Evolutionary conservation across 2,888 invertebrate species (phyloP).

Genomic region (Conistra vaccinii): DNA sequence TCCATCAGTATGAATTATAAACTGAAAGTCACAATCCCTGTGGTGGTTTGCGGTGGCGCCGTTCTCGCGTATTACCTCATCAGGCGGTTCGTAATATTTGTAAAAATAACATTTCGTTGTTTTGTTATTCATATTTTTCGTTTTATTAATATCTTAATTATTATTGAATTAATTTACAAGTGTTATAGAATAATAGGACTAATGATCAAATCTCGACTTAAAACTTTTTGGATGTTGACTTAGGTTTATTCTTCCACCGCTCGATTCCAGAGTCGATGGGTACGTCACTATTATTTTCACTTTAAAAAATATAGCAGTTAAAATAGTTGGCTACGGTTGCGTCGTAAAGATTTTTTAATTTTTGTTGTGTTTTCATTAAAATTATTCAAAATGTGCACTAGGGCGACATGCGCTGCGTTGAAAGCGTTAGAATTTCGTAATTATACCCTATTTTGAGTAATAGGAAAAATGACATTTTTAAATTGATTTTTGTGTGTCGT

Average conservation of each 20-base stretch:
- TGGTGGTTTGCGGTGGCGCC: constrained; percentile 89
- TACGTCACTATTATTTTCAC: constrained; percentile 80
- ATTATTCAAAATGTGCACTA: constrained; percentile 83
- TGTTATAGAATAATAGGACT: not conserved
- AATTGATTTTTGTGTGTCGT: constrained; percentile 69
- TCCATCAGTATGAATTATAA: constrained; percentile 86
- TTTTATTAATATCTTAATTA: constrained; percentile 4
- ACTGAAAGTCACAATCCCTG: constrained; percentile 88
- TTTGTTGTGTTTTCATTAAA: constrained; percentile 42
- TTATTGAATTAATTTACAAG: not conserved
- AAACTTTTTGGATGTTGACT: constrained; percentile 60
- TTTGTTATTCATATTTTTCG: constrained; percentile 17
- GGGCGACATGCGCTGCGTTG: constrained; percentile 88
- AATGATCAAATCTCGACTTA: constrained; percentile 36
- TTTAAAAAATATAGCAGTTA: constrained; percentile 65
- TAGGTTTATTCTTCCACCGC: constrained; percentile 70
- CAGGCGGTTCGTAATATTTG: constrained; percentile 87
- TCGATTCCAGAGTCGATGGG: constrained; percentile 74
- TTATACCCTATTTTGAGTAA: constrained; percentile 52
- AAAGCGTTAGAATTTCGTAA: constrained; percentile 85
- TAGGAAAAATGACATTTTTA: constrained; percentile 40
- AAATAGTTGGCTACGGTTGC: constrained; percentile 43
- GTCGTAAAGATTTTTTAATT: constrained; percentile 32
- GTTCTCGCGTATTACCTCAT: constrained; percentile 90
- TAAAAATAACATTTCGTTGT: constrained; percentile 52